Conservation (phyloP, 2,113 vertebrate genomes). For the Campylomormyrus tamandua region DNA sequence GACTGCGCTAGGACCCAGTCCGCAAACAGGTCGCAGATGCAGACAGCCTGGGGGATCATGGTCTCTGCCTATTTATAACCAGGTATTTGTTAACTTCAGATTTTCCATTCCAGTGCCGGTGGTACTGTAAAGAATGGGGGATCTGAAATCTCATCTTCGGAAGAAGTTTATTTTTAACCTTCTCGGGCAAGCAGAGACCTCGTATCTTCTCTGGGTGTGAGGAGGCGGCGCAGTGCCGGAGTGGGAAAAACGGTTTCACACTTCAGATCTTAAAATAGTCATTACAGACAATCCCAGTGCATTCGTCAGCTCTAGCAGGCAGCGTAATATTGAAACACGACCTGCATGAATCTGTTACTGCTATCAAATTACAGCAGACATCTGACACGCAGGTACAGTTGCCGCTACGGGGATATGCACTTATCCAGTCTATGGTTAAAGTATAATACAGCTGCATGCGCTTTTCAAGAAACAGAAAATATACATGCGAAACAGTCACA, state of each 20-base stretch:
- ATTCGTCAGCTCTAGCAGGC: neutral
- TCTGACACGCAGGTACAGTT: neutral
- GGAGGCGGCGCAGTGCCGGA: neutral
- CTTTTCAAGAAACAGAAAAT: neutral
- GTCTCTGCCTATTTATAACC: conserved; percentile 55
- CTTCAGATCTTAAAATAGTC: conserved; percentile 9
- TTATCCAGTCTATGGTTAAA: neutral
- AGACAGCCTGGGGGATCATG: neutral
- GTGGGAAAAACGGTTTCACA: neutral
- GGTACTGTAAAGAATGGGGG: conserved; percentile 38
- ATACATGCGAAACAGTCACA: neutral
- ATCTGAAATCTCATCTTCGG: conserved; percentile 51
- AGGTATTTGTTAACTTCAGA: conserved; percentile 53
- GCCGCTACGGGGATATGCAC: neutral
- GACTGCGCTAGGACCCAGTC: conserved; percentile 20
- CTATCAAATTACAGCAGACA: neutral
- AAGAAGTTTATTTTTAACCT: conserved; percentile 57
- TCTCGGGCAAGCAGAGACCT: neutral
- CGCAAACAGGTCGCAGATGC: neutral
- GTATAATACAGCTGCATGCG: neutral
- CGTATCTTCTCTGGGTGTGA: conserved; percentile 6
- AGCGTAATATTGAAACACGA: neutral
- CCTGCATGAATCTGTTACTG: neutral
- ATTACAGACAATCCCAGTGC: neutral
- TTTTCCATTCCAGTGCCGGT: conserved; percentile 52